These are phyloP conservation scores for Ostrea denselamellosa DNA, from an alignment of 1,140 invertebrate genomes.

Conservation along the genomic window DNA sequence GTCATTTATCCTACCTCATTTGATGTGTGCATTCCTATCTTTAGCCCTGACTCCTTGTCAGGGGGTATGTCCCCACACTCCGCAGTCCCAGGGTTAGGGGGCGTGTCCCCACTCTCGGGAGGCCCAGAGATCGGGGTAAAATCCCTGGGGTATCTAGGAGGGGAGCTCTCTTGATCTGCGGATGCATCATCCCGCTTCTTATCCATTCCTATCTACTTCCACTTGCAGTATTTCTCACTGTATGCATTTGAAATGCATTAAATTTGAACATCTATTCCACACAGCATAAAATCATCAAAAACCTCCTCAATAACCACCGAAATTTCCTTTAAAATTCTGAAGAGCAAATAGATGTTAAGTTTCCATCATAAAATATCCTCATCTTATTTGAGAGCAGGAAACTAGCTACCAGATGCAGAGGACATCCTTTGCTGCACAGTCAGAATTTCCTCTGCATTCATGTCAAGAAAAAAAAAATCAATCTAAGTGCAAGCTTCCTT, in stretches of 20 bases:
- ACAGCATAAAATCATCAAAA: too few species aligned
- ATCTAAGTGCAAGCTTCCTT: background rate
- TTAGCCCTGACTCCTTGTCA: background rate
- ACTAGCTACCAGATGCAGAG: background rate
- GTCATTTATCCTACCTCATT: background rate
- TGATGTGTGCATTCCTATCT: background rate
- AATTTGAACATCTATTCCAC: background rate
- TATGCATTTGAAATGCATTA: background rate
- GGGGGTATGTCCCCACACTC: background rate
- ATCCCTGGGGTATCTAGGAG: background rate
- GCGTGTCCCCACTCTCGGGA: background rate
- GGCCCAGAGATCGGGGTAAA: background rate
- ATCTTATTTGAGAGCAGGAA: background rate
- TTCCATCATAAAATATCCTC: background rate
- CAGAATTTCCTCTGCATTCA: slow-evolving; percentile 17
- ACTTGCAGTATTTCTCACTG: background rate
- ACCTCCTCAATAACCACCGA: background rate
- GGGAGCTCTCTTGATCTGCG: background rate
- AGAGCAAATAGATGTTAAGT: background rate
- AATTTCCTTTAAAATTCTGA: background rate
- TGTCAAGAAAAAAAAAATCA: background rate
- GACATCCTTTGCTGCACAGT: background rate
- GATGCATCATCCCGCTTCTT: background rate
- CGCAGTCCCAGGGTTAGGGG: background rate
- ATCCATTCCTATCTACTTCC: background rate